Conservation (phyloP, 2,888 invertebrate species). For the Volucella zonaria region DNA sequence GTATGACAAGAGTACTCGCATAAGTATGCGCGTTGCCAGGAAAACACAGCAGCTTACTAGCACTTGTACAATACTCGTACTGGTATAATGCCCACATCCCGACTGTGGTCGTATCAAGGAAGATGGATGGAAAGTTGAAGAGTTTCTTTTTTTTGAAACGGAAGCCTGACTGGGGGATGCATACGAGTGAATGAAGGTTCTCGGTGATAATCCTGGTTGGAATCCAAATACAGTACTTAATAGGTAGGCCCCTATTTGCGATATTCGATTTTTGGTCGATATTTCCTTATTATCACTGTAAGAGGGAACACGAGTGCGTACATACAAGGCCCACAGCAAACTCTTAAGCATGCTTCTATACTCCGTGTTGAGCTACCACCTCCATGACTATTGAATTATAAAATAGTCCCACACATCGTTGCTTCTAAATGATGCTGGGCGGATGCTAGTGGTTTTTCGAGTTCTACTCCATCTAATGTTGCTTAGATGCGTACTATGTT, state of each 20-base stretch:
- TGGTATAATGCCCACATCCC: conserved; percentile 19
- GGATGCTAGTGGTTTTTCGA: conserved; percentile 58
- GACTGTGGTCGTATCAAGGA: conserved; percentile 41
- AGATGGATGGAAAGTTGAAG: conserved; percentile 35
- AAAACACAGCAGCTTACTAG: not conserved
- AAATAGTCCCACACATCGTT: not conserved
- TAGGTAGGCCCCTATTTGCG: conserved; percentile 13
- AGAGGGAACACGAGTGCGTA: conserved; percentile 33
- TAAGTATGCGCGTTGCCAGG: conserved; percentile 34
- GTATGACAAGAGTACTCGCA: not conserved
- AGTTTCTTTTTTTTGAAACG: conserved; percentile 18
- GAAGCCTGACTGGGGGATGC: conserved; percentile 1
- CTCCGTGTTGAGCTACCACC: not conserved
- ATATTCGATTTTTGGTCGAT: conserved; percentile 61
- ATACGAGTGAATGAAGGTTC: conserved; percentile 28
- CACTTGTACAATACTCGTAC: not conserved
- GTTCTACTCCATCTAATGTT: conserved; percentile 41
- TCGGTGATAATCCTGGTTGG: conserved; percentile 53
- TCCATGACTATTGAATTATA: conserved; percentile 40
- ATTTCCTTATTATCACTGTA: conserved; percentile 50
- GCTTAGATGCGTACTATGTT: conserved; percentile 53
- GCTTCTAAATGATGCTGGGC: conserved; percentile 23
- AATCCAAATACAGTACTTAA: conserved; percentile 13
- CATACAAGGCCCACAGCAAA: conserved; percentile 47
- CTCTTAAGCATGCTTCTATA: conserved; percentile 28